Percentiles rank a stretch among this genome's conserved stretches.
Conservation (phyloP, 1,140 invertebrate species). For the Vanessa tameamea region DNA sequence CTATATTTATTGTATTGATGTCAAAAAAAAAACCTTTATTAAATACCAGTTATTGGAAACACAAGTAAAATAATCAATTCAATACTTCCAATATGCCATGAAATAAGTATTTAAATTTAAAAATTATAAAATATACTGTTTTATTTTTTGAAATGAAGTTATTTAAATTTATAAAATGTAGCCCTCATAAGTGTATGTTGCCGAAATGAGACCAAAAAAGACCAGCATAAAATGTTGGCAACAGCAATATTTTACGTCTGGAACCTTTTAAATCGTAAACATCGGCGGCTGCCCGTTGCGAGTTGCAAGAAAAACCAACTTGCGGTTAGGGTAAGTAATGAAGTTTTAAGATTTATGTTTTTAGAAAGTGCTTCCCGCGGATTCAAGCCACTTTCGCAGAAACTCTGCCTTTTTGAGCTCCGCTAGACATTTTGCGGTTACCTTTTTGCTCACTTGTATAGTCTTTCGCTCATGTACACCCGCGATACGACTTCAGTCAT, state of each 20-base stretch:
- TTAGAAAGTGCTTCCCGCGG: conserved; percentile 50
- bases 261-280: conserved; percentile 77
- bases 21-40: too few species aligned
- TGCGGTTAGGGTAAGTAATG: conserved; percentile 64
- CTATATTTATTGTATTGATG: too few species aligned
- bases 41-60: too few species aligned
- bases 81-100: too few species aligned
- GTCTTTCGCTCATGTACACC: background rate
- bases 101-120: too few species aligned
- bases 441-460: conserved; percentile 18
- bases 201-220: background rate
- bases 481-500: background rate
- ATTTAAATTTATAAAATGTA: too few species aligned
- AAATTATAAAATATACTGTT: too few species aligned
- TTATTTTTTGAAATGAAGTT: too few species aligned
- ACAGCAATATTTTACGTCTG: conserved; percentile 71
- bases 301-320: conserved; percentile 62
- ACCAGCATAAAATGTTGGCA: conserved; percentile 41
- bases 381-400: conserved; percentile 24
- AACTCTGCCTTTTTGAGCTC: conserved; percentile 20
- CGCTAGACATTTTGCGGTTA: conserved; percentile 18
- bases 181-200: too few species aligned
- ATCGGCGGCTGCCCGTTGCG: conserved; percentile 59
- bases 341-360: conserved; percentile 75
- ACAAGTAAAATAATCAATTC: too few species aligned